These are phyloP conservation scores for Torymus texanus DNA, from an alignment of 2,888 invertebrate genomes.

Conservation along the genomic window DNA sequence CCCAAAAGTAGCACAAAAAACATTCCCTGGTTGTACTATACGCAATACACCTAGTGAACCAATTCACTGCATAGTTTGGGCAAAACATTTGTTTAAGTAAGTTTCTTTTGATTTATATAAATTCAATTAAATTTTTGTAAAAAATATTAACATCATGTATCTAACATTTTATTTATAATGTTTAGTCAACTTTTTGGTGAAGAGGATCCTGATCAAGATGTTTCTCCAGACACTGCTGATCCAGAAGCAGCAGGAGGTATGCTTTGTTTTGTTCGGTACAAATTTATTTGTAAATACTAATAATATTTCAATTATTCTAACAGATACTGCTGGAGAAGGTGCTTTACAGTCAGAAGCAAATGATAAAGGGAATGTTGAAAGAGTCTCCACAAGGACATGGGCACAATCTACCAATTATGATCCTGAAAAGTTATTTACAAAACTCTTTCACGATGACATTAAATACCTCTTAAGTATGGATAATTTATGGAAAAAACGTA, in stretches of 20 bases:
- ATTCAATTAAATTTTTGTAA: too few species aligned
- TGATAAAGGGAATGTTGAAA: slow-evolving; percentile 77
- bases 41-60: slow-evolving; percentile 99
- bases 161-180: slow-evolving; percentile 45
- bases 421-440: slow-evolving; percentile 89
- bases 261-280: slow-evolving; percentile 2
- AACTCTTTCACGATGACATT: slow-evolving; percentile 96
- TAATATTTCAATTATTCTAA: slow-evolving; percentile 12
- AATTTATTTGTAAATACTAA: slow-evolving; percentile 9
- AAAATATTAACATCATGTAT: background rate
- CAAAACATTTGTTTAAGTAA: slow-evolving; percentile 98
- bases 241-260: slow-evolving; percentile 86
- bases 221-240: slow-evolving; percentile 97
- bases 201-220: slow-evolving; percentile 96
- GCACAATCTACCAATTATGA: slow-evolving; percentile 90
- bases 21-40: slow-evolving; percentile 98
- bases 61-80: slow-evolving; percentile 99
- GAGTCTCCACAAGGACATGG: slow-evolving; percentile 89
- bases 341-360: slow-evolving; percentile 78
- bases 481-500: slow-evolving; percentile 94
- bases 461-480: slow-evolving; percentile 95
- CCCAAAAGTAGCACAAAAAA: slow-evolving; percentile 92
- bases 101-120: slow-evolving; percentile 63
- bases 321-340: slow-evolving; percentile 78
- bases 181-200: slow-evolving; percentile 96